Percentiles rank a stretch among this genome's conserved stretches.
Evolutionary conservation across 2,888 invertebrate genomes (phyloP).

Genomic region (Sturmia bella): DNA sequence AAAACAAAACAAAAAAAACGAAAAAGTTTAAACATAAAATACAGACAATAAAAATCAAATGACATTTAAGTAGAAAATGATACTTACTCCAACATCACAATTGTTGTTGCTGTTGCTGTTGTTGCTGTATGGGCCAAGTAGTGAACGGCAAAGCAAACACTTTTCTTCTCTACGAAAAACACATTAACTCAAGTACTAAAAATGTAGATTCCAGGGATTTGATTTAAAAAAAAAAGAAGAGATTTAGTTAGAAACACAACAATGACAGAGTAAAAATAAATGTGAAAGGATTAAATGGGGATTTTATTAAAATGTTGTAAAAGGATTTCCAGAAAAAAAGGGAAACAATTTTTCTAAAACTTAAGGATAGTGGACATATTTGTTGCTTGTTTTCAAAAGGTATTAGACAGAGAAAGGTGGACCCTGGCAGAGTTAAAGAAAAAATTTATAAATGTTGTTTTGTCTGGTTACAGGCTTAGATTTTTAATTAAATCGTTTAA

Average conservation of each 20-base stretch:
- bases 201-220: conserved; percentile 39
- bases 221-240: conserved; percentile 47
- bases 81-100: conserved; percentile 36
- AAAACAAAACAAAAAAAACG: conserved; percentile 7
- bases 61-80: conserved; percentile 58
- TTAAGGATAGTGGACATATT: conserved; percentile 4
- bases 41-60: conserved; percentile 64
- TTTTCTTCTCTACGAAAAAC: neutral
- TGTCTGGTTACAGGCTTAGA: conserved; percentile 36
- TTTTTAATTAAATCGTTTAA: no score
- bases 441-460: neutral
- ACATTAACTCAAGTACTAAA: conserved; percentile 1
- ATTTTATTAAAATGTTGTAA: conserved; percentile 49
- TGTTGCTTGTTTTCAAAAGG: neutral
- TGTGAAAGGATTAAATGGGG: conserved; percentile 46
- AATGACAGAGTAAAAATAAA: neutral
- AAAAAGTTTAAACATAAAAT: conserved; percentile 6
- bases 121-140: neutral
- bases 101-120: no score
- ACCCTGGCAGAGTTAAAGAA: conserved; percentile 1
- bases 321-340: conserved; percentile 15
- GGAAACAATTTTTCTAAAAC: conserved; percentile 1
- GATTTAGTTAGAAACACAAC: conserved; percentile 37
- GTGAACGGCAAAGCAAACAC: conserved; percentile 12
- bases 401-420: neutral